These are phyloP conservation scores for Helogale parvula DNA, from an alignment of 2,113 vertebrate genomes.

Conservation along the genomic window DNA sequence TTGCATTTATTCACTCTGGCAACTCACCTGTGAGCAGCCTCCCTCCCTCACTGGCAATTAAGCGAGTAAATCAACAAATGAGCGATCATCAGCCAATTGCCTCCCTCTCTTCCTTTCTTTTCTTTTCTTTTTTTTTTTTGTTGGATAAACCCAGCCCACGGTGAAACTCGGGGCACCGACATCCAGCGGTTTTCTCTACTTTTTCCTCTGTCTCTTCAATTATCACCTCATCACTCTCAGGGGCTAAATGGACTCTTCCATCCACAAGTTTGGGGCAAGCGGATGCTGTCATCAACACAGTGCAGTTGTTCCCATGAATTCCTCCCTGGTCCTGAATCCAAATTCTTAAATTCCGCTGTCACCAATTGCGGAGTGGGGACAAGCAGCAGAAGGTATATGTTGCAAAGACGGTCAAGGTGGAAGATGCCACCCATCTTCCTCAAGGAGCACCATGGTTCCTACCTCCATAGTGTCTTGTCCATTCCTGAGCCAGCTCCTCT, in stretches of 20 bases:
- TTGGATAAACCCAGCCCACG: neutral
- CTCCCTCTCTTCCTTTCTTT: neutral
- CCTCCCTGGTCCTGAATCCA: neutral
- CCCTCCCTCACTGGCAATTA: neutral
- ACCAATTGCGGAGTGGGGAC: fast-evolving
- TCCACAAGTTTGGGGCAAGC: neutral
- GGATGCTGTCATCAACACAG: neutral
- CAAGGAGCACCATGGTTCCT: fast-evolving
- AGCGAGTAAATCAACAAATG: neutral
- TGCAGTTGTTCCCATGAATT: neutral
- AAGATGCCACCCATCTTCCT: neutral
- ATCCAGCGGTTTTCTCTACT: neutral
- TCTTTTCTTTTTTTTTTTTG: neutral
- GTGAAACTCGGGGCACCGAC: neutral
- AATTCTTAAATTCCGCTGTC: neutral
- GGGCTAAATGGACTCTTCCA: neutral
- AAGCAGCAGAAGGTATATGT: neutral
- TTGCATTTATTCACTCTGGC: conserved; percentile 33
- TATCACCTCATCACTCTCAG: conserved; percentile 10
- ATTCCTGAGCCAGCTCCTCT: fast-evolving
- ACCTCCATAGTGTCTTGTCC: fast-evolving
- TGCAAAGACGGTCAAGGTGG: neutral
- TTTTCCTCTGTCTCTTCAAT: neutral
- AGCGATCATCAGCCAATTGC: neutral
- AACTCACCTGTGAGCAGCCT: conserved; percentile 42